Percentiles rank a stretch among this genome's conserved stretches.
Evolutionary conservation across 2,113 vertebrate genomes (phyloP).

Genomic region (Scomber japonicus): DNA sequence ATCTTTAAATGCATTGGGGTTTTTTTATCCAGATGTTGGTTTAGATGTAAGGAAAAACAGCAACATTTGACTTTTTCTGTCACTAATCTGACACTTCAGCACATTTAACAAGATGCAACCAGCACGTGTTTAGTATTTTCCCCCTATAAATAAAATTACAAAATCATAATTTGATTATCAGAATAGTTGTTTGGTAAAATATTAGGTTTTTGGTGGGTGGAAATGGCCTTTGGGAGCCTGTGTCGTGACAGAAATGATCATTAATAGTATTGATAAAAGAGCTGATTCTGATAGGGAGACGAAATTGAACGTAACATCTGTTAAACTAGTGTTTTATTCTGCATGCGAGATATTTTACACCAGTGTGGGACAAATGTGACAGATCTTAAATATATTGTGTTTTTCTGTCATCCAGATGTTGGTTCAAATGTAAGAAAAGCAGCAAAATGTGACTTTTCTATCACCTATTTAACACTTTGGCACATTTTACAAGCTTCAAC

Average conservation of each 20-base stretch:
- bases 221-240: background rate
- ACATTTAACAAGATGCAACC: too few relatives aligned
- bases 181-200: too few relatives aligned
- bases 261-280: background rate
- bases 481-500: too few relatives aligned
- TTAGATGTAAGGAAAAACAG: background rate
- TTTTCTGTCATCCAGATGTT: background rate
- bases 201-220: too few relatives aligned
- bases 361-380: background rate
- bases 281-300: background rate
- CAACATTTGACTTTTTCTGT: background rate
- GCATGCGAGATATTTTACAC: too few relatives aligned
- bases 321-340: background rate
- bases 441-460: background rate
- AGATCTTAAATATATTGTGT: too few relatives aligned
- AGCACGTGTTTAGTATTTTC: too few relatives aligned
- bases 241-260: slow-evolving; percentile 8
- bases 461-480: background rate
- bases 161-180: too few relatives aligned
- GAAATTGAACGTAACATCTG: background rate
- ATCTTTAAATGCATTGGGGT: too few relatives aligned
- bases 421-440: background rate
- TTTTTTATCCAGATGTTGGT: background rate
- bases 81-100: too few relatives aligned
- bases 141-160: too few relatives aligned